Conservation (phyloP, 1,140 invertebrate species). For the Leptopilina boulardi region DNA sequence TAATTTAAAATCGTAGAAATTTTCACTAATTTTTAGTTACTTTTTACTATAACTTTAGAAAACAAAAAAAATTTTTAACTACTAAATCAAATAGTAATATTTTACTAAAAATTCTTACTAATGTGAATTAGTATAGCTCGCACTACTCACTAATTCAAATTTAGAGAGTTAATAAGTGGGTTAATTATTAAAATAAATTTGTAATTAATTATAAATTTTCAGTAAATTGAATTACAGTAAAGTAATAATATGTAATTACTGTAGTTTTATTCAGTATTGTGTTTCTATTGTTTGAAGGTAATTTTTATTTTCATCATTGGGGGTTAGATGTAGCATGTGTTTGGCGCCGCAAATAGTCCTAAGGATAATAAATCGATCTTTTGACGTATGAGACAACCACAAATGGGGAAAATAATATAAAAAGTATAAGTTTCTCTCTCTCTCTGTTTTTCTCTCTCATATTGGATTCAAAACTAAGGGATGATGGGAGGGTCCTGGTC, state of each 20-base stretch:
- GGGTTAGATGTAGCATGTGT: constrained; percentile 62
- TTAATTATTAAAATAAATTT: too few relatives aligned
- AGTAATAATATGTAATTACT: background rate
- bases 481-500: constrained; percentile 46
- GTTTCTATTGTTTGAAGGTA: background rate
- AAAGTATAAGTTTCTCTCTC: background rate
- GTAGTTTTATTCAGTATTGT: background rate
- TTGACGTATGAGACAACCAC: constrained; percentile 26
- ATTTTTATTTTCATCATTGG: constrained; percentile 54
- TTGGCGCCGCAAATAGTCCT: constrained; percentile 49
- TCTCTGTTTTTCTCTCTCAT: too few relatives aligned
- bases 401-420: background rate
- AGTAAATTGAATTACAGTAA: background rate
- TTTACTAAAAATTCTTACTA: too few relatives aligned
- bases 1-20: too few relatives aligned
- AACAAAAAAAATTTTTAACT: too few relatives aligned
- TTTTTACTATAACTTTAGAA: too few relatives aligned
- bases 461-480: constrained; percentile 31
- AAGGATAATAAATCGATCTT: constrained; percentile 67
- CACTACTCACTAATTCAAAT: too few relatives aligned
- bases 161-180: too few relatives aligned
- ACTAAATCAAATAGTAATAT: too few relatives aligned
- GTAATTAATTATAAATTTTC: too few relatives aligned
- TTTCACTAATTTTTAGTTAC: too few relatives aligned
- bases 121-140: too few relatives aligned